These are phyloP conservation scores for Stictonetta naevosa DNA, from an alignment of 2,113 vertebrate species.

Conservation along the genomic window DNA sequence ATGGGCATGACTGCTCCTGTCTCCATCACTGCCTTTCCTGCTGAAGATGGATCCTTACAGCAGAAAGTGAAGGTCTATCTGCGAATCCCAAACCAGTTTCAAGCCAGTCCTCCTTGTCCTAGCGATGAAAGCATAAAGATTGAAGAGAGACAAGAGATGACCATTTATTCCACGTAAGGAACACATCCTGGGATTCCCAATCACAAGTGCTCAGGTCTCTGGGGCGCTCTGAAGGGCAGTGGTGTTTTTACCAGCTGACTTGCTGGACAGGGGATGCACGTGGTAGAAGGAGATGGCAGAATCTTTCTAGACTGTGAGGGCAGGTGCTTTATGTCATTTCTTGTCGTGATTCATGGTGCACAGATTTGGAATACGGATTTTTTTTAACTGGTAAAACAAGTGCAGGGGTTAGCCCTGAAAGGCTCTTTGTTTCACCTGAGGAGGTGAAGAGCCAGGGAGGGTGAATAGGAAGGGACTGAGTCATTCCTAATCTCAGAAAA, in stretches of 20 bases:
- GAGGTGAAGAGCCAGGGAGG: background rate
- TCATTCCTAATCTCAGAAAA: background rate
- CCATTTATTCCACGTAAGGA: conserved; percentile 87
- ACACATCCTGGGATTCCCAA: background rate
- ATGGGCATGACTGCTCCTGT: conserved; percentile 90
- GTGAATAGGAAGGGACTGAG: background rate
- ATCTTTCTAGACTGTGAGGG: background rate
- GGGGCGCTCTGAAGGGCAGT: background rate
- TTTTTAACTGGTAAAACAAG: background rate
- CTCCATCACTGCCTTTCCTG: conserved; percentile 86
- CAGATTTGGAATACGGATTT: background rate
- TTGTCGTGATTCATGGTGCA: background rate
- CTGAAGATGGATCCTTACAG: conserved; percentile 84
- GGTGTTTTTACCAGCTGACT: background rate
- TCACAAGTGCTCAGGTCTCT: background rate
- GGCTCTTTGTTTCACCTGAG: background rate
- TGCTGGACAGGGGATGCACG: background rate
- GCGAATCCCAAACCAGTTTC: conserved; percentile 83
- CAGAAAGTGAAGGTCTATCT: conserved; percentile 86
- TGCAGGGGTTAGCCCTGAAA: background rate
- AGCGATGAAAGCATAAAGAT: conserved; percentile 80
- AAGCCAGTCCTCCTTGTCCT: conserved; percentile 81
- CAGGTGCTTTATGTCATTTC: background rate
- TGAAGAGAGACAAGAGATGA: conserved; percentile 86
- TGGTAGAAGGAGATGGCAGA: background rate